Conservation (phyloP, 2,113 vertebrate species). For the Semnornis frantzii region DNA sequence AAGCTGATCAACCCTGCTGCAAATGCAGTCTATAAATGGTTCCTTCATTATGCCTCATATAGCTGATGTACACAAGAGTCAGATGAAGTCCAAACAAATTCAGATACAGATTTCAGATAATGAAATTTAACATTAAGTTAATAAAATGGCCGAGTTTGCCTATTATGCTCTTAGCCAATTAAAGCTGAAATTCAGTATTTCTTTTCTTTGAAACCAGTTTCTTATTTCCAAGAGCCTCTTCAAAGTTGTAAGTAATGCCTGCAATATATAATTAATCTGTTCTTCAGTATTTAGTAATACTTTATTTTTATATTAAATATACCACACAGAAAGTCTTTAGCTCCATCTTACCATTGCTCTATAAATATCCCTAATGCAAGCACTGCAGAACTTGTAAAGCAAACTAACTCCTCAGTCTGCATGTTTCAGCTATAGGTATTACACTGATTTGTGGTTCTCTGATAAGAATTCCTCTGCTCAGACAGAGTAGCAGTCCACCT, state of each 20-base stretch:
- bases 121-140: neutral
- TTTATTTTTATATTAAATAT: neutral
- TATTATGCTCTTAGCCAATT: neutral
- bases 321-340: neutral
- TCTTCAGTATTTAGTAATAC: neutral
- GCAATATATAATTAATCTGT: neutral
- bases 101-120: neutral
- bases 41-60: neutral
- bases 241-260: neutral
- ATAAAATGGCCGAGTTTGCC: neutral
- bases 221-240: neutral
- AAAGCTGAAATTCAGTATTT: neutral
- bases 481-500: neutral
- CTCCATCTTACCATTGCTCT: neutral
- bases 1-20: neutral
- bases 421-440: neutral
- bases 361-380: neutral
- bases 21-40: neutral
- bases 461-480: neutral
- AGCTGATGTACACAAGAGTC: neutral
- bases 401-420: neutral
- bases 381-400: neutral
- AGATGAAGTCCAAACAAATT: neutral
- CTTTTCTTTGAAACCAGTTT: neutral
- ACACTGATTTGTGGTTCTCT: neutral